Evolutionary conservation across 2,113 vertebrate species (phyloP).

Genomic region (Rhinoptilus africanus): DNA sequence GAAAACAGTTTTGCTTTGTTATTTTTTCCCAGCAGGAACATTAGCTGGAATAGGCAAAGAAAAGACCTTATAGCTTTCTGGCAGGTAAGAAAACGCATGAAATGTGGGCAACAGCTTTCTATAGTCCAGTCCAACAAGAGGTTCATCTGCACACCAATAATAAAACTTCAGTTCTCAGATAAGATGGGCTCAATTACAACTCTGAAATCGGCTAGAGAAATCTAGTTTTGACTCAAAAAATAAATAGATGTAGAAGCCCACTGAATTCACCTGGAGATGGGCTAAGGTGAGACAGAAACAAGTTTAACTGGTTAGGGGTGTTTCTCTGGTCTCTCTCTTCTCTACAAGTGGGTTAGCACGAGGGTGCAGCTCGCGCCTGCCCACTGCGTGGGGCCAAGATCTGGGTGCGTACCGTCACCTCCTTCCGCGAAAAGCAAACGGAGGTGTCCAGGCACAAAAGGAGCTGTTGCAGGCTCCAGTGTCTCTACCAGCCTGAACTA

Average conservation of each 20-base stretch:
- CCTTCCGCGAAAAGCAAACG: not conserved
- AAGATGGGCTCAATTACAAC: not conserved
- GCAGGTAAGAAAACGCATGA: not conserved
- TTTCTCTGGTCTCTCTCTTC: not conserved
- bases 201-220: not conserved
- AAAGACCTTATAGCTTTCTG: not conserved
- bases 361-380: accelerated
- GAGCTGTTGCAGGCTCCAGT: accelerated
- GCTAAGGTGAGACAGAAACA: not conserved
- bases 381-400: not conserved
- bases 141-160: not conserved
- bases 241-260: not conserved
- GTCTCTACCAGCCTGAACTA: not conserved
- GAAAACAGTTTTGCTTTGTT: not conserved
- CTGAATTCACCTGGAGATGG: not conserved
- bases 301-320: not conserved
- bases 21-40: not conserved
- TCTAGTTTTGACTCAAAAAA: not conserved
- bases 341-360: not conserved
- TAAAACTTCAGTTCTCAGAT: not conserved
- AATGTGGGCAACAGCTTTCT: accelerated
- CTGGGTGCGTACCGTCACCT: not conserved
- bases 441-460: not conserved
- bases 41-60: not conserved
- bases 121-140: not conserved